These are phyloP conservation scores for Protodeltote pygarga DNA, from an alignment of 2,888 invertebrate species.

Conservation along the genomic window DNA sequence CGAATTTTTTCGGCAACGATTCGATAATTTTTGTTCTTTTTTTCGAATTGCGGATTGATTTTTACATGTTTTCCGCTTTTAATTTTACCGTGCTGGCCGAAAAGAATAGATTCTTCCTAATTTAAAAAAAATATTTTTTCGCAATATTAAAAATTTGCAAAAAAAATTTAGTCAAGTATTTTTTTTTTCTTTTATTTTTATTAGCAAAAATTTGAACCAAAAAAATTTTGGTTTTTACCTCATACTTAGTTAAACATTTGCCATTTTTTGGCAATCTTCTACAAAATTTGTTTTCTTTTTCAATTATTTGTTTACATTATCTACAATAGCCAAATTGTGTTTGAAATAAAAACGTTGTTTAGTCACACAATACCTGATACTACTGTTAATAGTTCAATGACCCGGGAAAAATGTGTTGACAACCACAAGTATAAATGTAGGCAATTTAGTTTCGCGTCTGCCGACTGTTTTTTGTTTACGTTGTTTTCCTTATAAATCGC, in stretches of 20 bases:
- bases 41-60: conserved; percentile 3
- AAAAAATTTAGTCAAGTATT: neutral
- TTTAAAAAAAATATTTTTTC: too few species aligned
- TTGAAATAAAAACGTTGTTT: conserved; percentile 21
- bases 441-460: conserved; percentile 45
- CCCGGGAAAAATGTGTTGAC: conserved; percentile 77
- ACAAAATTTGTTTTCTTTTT: neutral
- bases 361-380: conserved; percentile 35
- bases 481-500: conserved; percentile 20
- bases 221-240: too few species aligned
- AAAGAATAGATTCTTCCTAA: too few species aligned
- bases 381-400: conserved; percentile 70
- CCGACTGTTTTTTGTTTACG: conserved; percentile 31
- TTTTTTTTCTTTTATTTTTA: neutral
- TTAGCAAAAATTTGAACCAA: neutral
- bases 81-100: neutral
- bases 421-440: conserved; percentile 59
- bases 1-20: conserved; percentile 64
- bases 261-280: neutral
- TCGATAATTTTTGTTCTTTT: conserved; percentile 34
- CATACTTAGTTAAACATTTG: too few species aligned
- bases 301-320: too few species aligned
- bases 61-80: conserved; percentile 1
- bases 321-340: too few species aligned
- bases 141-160: too few species aligned